Base-by-base conservation (phyloP, 2,797 vertebrate species). In the Brachyrhaphis roseni region DNA sequence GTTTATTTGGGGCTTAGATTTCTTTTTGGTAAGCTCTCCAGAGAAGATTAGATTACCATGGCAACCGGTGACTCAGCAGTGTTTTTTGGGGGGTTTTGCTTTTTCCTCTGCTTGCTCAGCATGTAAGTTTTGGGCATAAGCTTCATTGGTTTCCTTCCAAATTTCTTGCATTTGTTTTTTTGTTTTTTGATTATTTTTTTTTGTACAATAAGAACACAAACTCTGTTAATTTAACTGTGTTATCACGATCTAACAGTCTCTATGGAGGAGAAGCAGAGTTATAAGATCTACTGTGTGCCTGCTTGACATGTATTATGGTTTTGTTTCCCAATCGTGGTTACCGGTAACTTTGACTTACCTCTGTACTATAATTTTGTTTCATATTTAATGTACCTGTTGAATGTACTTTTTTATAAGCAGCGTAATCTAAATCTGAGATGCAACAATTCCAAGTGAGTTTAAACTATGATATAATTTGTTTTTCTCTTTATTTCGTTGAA, bases 391-490 rank as follows among this genome's bases (percentile, higher is more conserved):
- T 84, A 92, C 91, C 83, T 82, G 91, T 90, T 94, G 95, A 96
- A 95, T 96, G 94, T 95, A 95, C 85, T 93, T 92, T 59, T 92
- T 90, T 89, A 87, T 85, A 87, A 87, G 81, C 83, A 83, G 77
- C 86, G 83, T 89, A 86, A 90, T 94, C 92, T 80, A 78, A 91
- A 91, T 87, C 89, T 80, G 82, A 89, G 82, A 91, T 86, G 91
- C 89, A 93, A 82, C 78, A 89, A 91, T 92, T 92, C 86, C 82
- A 84, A 87, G 73, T 79, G 82, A 90, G 91, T 90, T 89, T 46
- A 86, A 88, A 86, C 83, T 53, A 46, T 75, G 74, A 82, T 70
- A 55, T 66, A 23, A 41, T 68, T 68, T 6, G 36, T 68, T 55
- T 68, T 83, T 11, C 43, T 64, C 78, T 82, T 86, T 77, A 53